Evolutionary conservation across 2,113 vertebrate species (phyloP).

Genomic region (Todiramphus chloris): DNA sequence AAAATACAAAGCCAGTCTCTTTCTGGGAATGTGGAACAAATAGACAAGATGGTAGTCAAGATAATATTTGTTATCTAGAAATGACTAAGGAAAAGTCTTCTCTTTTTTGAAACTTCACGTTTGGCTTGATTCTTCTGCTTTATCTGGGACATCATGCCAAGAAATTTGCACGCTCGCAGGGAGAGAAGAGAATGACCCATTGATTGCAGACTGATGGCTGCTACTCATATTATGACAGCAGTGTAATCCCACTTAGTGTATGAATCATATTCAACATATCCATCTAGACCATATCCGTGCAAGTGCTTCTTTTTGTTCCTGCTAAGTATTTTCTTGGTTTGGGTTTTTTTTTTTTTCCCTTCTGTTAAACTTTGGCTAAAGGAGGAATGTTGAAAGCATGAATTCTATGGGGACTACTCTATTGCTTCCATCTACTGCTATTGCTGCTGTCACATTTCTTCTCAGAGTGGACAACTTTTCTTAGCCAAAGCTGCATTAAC

Average conservation of each 20-base stretch:
- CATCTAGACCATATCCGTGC: background rate
- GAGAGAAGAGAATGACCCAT: background rate
- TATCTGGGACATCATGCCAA: background rate
- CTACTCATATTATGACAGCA: background rate
- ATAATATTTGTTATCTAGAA: background rate
- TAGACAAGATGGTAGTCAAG: background rate
- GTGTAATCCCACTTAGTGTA: background rate
- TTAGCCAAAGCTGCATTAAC: background rate
- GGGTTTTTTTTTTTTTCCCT: background rate
- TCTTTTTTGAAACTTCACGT: background rate
- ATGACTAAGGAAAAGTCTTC: background rate
- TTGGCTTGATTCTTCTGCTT: background rate
- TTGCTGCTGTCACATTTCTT: background rate
- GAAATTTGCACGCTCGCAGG: background rate
- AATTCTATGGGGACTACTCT: background rate
- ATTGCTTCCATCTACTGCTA: background rate
- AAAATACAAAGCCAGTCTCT: background rate
- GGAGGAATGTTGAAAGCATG: background rate
- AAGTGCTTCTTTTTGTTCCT: background rate
- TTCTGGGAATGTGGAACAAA: background rate
- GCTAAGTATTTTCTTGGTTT: background rate
- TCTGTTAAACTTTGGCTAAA: background rate
- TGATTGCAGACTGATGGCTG: background rate
- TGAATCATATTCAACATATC: background rate
- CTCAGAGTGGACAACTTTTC: background rate